phyloP scores from a whole-genome alignment of 2,113 vertebrate species.

The Pseudorectes ferrugineus region DNA sequence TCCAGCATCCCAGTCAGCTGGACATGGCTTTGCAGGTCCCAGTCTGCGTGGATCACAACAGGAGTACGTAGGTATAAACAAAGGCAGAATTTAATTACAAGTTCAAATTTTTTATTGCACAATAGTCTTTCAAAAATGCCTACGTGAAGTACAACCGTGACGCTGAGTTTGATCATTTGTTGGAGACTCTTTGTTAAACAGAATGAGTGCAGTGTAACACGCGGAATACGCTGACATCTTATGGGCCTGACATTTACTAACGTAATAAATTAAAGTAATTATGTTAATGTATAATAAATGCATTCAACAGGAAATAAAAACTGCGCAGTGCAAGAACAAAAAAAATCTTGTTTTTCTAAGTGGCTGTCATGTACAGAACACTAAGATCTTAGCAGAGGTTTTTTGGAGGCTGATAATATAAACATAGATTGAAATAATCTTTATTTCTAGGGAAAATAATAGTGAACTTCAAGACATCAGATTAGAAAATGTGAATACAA shows the following conservation, averaged over 20 bases:
- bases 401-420: neutral
- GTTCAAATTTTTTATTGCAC: neutral
- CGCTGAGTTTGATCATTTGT: neutral
- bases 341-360: neutral
- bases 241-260: slow-evolving; percentile 23
- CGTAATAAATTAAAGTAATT: slow-evolving; percentile 43
- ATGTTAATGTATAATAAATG: slow-evolving; percentile 29
- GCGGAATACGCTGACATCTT: neutral
- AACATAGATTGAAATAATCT: neutral
- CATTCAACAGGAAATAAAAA: slow-evolving; percentile 23
- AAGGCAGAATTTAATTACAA: slow-evolving; percentile 28
- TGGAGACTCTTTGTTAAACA: neutral
- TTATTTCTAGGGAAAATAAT: neutral
- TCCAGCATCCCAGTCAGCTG: neutral
- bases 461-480: neutral
- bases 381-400: neutral
- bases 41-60: neutral
- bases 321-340: neutral
- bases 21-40: neutral
- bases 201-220: neutral
- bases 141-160: neutral
- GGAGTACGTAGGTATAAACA: neutral
- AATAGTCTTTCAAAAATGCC: slow-evolving; percentile 8
- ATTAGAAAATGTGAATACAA: neutral
- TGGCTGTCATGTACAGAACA: neutral